Evolutionary conservation across 2,888 invertebrate species (phyloP), one percentile per base, ranked within the genome.

Genomic region (Adela reaumurella): DNA sequence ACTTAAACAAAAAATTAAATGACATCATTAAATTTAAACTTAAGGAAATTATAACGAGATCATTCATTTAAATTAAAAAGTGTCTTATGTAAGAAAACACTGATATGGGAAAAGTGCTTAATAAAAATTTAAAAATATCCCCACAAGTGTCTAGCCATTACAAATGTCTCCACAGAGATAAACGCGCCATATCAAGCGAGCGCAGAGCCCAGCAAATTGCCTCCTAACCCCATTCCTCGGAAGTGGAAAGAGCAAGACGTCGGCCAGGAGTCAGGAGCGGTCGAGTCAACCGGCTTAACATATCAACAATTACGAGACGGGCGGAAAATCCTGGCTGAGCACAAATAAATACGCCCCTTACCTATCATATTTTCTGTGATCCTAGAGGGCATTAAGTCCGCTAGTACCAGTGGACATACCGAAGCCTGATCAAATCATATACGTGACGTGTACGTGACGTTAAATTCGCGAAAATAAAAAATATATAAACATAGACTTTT

Each of bases 291-390:
- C 68, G 62, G 72, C 73, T 74, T 74, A 74, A 65, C 68, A 67
- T 67, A 65, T 63, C 56, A 56, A 56, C 55, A 56, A 56, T 56
- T 56, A 56, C 53, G 53, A 16, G 45, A 47, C 70, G 64, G 62
- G 70, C 68, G 64, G 59, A 49, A 66, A 67, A 68, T 70, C 73
- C 70, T 71, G 68, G 70, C 64, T 67, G 68, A 63, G 66, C 74
- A 76, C 70, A 76, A 77, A 76, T 77, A 74, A 76, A 73, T 72
- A 68, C 70, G 70, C 24, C 61, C 57, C 61, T 64, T 62, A 62
- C 65, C 62, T 67, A 74, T 76, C 72, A 74, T 74, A 74, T 74
- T 74, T 72, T 65, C 59, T 46, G 44, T 77, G 69, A 77, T 77
- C 77, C 72, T 62, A 56, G 28, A 16, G 60, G 61, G 68, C 58